These are phyloP conservation scores for Lycophotia porphyrea DNA, from an alignment of 2,888 invertebrate genomes.

Conservation along the genomic window DNA sequence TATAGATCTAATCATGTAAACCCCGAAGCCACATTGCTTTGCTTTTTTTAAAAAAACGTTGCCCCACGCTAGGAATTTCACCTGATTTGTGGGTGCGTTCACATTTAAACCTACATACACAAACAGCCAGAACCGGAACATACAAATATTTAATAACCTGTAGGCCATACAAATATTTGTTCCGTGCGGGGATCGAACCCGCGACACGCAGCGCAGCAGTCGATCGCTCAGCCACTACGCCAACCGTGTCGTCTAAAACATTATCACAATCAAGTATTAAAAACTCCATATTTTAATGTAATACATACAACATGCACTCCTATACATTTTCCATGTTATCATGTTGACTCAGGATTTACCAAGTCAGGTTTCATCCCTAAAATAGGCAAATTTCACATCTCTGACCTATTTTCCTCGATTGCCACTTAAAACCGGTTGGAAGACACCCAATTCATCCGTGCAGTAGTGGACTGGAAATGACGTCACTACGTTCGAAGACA, in stretches of 20 bases:
- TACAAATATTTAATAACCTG: too few species aligned
- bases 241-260: too few species aligned
- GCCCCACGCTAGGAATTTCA: too few species aligned
- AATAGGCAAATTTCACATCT: conserved; percentile 28
- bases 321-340: not conserved
- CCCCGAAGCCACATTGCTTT: not conserved
- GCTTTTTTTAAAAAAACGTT: too few species aligned
- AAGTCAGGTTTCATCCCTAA: conserved; percentile 4
- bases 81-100: too few species aligned
- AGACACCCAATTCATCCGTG: conserved; percentile 58
- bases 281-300: conserved; percentile 7
- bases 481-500: conserved; percentile 57
- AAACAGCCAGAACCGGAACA: too few species aligned
- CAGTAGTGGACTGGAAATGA: conserved; percentile 54
- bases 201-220: too few species aligned
- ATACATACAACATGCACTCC: conserved; percentile 17
- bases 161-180: too few species aligned
- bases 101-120: too few species aligned
- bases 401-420: conserved; percentile 58
- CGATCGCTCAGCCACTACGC: too few species aligned
- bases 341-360: conserved; percentile 32
- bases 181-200: too few species aligned
- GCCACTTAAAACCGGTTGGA: conserved; percentile 52
- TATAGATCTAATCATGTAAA: not conserved
- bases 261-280: not conserved